Base-by-base conservation (phyloP, 2,113 vertebrate species). In the Phoxinus phoxinus region DNA sequence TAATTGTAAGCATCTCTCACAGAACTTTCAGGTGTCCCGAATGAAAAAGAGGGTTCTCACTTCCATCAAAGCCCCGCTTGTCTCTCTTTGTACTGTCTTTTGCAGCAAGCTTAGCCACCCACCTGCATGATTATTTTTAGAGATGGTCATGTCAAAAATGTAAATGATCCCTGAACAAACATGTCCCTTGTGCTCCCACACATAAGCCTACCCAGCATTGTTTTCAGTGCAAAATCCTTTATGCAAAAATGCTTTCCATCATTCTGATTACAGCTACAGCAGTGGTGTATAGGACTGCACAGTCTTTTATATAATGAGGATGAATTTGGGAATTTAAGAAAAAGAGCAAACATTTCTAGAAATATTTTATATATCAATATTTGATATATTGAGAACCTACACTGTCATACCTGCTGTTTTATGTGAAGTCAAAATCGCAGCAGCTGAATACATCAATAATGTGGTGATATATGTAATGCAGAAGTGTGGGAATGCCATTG, bases 191-290 rank as follows among this genome's bases (percentile, higher is more conserved):
- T 81, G 79, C 88, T 63, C 85, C 87, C 65, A 71, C 88, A 59
- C 85, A 75, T 87, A 76, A 63, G 53, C 86, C 71, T 77, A 85
- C 63, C 85, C 67, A 85, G 75, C 61, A 72, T 48, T 85, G 51
- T 85, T 73, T 82, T 63, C 76, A 46, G 73, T 21, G 69, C 2
- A 74, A 51, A 80, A 83, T 71, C 25, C 58, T 85, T 84, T 86
- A 86, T 65, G 71, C 89, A 75, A 89, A 88, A 41, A 63, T n/a
- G 44, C 86, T 88, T 61, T 53, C 27, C 73, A 75, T 59, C 67
- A 86, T 87, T 82, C 81, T 87, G 92, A 89, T 89, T 58, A 91
- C 87, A 90, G 89, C 91, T 86, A 75, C 59, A 65, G 5, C 13
- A 23, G 90, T 88, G 91, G 58, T 84, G 30, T n/a, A 81, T 7